phyloP scores from a whole-genome alignment of 1,140 invertebrate genomes.

The Euborellia annulipes region DNA sequence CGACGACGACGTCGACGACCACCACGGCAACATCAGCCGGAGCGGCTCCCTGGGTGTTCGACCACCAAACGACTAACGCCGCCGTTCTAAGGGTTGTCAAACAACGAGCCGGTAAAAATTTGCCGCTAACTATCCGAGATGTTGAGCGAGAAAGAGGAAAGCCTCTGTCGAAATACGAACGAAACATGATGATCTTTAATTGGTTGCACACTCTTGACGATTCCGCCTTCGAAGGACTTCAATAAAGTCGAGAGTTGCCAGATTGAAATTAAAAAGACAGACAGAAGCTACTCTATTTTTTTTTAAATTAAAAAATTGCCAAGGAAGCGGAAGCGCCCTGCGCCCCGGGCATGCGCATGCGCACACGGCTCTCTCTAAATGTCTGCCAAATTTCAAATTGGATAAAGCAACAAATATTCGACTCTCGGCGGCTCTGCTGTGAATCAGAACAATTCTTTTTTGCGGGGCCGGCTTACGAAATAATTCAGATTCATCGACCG shows the following conservation, averaged over 20 bases:
- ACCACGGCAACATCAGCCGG: neutral
- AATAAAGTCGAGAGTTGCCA: constrained; percentile 23
- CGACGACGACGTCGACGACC: neutral
- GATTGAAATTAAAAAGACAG: too few species aligned
- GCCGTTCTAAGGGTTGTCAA: constrained; percentile 27
- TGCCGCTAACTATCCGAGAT: constrained; percentile 53
- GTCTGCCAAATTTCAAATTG: too few species aligned
- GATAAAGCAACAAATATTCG: too few species aligned
- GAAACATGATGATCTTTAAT: constrained; percentile 87
- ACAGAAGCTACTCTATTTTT: too few species aligned
- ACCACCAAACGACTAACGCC: constrained; percentile 13
- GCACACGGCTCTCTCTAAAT: too few species aligned
- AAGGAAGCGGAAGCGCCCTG: too few species aligned
- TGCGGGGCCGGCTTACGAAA: too few species aligned
- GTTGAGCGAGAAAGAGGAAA: constrained; percentile 66
- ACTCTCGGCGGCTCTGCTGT: too few species aligned
- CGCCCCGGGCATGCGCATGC: too few species aligned
- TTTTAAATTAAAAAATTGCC: too few species aligned
- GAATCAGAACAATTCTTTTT: too few species aligned
- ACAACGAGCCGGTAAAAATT: constrained; percentile 32
- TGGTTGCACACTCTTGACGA: constrained; percentile 76
- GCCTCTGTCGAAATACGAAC: constrained; percentile 68
- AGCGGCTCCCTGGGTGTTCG: constrained; percentile 5
- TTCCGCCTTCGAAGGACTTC: constrained; percentile 34
- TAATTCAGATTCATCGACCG: too few species aligned